Conservation (phyloP, 2,797 vertebrate genomes). For the Micromesistius poutassou region DNA sequence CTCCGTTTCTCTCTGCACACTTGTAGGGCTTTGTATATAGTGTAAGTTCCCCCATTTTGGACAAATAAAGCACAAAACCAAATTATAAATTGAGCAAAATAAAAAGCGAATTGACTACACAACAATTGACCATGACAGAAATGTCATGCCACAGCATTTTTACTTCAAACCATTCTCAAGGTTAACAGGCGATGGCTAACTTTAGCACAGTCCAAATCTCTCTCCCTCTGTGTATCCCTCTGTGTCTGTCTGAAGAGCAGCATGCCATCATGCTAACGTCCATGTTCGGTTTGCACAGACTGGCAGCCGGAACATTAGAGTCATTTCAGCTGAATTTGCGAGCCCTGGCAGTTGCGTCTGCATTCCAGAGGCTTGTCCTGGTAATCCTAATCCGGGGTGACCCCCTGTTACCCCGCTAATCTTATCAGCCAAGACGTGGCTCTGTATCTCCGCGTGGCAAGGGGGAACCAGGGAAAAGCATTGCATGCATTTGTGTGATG, state of each 20-base stretch:
- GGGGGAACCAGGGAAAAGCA: constrained; percentile 43
- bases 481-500: constrained; percentile 38
- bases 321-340: constrained; percentile 43
- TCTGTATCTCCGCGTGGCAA: constrained; percentile 51
- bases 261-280: background rate
- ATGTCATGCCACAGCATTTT: background rate
- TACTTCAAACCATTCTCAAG: background rate
- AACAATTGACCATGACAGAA: background rate
- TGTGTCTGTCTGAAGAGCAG: background rate
- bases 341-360: constrained; percentile 42
- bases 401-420: constrained; percentile 57
- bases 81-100: background rate
- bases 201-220: background rate
- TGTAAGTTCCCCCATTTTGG: background rate
- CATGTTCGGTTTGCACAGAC: background rate
- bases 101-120: background rate
- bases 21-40: background rate
- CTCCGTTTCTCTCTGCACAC: background rate
- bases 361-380: constrained; percentile 52
- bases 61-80: background rate
- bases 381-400: constrained; percentile 54
- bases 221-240: background rate
- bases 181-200: background rate
- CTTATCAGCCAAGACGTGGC: constrained; percentile 50
- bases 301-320: constrained; percentile 21